Percentiles rank a stretch among this genome's conserved stretches.
Conservation (phyloP, 1,140 invertebrate genomes). For the Zaprionus kolodkinae region DNA sequence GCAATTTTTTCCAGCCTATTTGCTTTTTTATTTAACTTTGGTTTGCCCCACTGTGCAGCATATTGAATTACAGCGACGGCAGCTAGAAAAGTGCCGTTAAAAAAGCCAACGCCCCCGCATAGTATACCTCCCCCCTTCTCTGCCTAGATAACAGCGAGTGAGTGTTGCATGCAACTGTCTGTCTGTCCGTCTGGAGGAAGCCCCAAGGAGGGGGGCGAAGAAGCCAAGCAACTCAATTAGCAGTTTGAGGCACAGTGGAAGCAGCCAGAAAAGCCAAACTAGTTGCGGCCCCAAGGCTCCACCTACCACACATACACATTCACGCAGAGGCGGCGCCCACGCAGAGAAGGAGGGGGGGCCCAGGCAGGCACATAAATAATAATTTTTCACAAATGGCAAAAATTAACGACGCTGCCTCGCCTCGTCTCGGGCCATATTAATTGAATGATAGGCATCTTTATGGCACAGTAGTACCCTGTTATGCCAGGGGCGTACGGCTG, state of each 20-base stretch:
- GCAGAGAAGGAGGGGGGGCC: background rate
- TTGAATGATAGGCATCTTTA: slow-evolving; percentile 83
- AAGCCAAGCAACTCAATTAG: slow-evolving; percentile 82
- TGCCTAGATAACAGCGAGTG: too few relatives aligned
- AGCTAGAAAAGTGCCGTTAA: slow-evolving; percentile 37
- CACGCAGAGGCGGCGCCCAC: slow-evolving; percentile 25
- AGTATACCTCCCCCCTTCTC: too few relatives aligned
- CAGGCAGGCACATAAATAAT: slow-evolving; percentile 17
- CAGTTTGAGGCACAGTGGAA: background rate
- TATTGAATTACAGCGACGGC: slow-evolving; percentile 47
- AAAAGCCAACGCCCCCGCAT: too few relatives aligned
- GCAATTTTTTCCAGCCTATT: background rate
- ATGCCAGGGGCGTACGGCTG: too few relatives aligned
- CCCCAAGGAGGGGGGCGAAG: slow-evolving; percentile 29
- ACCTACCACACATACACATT: slow-evolving; percentile 36
- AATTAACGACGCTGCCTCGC: slow-evolving; percentile 50
- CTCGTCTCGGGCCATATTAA: slow-evolving; percentile 63
- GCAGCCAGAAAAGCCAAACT: slow-evolving; percentile 16
- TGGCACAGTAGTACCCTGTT: slow-evolving; percentile 47
- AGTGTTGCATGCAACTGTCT: slow-evolving; percentile 37
- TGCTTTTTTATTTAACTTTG: background rate
- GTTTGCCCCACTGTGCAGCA: slow-evolving; percentile 31
- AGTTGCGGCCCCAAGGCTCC: slow-evolving; percentile 44
- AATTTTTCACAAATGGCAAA: slow-evolving; percentile 52
- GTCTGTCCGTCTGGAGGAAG: slow-evolving; percentile 19